These are phyloP conservation scores for Pica pica DNA, from an alignment of 2,113 vertebrate genomes.

Conservation along the genomic window DNA sequence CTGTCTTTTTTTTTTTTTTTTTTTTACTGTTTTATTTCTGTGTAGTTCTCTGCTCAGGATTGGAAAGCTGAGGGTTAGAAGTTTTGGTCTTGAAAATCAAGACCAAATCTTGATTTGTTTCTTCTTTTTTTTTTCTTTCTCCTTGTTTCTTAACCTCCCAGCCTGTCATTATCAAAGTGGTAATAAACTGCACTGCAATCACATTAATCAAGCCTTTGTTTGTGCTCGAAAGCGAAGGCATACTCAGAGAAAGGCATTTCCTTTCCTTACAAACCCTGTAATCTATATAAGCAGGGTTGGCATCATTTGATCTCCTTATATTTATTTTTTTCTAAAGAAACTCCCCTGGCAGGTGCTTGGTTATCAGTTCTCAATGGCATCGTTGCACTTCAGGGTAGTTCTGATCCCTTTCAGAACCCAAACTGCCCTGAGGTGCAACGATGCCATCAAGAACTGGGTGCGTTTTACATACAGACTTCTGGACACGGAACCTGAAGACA, in stretches of 20 bases:
- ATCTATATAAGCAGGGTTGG: neutral
- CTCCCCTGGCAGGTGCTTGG: neutral
- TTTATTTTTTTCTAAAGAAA: neutral
- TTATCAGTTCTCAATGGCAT: neutral
- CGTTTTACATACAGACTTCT: neutral
- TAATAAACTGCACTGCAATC: neutral
- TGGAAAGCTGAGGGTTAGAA: neutral
- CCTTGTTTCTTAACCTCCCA: neutral
- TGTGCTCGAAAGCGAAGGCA: neutral
- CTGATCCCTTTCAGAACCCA: neutral
- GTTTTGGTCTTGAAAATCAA: neutral
- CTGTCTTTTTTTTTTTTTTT: too few relatives aligned
- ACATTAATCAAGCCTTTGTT: neutral
- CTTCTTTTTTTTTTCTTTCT: fast-evolving
- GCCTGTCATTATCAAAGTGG: neutral
- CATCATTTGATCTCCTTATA: neutral
- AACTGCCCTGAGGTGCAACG: fast-evolving
- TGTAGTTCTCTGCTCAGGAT: neutral
- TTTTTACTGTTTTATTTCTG: fast-evolving
- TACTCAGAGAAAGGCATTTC: neutral
- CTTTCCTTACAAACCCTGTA: neutral
- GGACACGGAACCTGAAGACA: fast-evolving
- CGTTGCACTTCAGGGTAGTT: neutral
- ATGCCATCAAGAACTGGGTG: neutral
- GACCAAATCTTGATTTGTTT: neutral